Percentiles rank a stretch among this genome's conserved stretches.
Evolutionary conservation across 2,888 invertebrate species (phyloP).

Genomic region (Nesidiocoris tenuis): DNA sequence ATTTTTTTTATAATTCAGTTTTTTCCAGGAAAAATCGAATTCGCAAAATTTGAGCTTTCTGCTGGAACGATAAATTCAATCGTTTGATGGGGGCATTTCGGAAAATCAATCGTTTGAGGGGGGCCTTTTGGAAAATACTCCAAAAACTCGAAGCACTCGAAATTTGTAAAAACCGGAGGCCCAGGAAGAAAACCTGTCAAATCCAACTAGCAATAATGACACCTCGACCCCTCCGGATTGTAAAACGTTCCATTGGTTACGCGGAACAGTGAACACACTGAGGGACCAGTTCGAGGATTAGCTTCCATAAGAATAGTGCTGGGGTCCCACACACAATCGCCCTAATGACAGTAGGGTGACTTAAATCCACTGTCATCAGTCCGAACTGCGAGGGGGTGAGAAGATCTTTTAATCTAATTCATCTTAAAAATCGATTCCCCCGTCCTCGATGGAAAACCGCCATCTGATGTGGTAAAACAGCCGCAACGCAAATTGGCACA

Average conservation of each 20-base stretch:
- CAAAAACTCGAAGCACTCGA: too few species aligned
- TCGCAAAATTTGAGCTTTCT: too few species aligned
- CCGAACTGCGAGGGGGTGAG: conserved; percentile 2
- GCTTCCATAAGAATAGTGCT: conserved; percentile 20
- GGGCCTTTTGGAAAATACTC: too few species aligned
- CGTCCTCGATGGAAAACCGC: not conserved
- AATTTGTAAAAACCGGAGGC: too few species aligned
- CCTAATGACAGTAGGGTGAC: conserved; percentile 32
- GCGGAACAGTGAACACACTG: not conserved
- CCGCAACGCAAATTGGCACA: not conserved
- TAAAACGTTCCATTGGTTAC: not conserved
- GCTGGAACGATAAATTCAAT: too few species aligned
- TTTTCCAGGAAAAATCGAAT: too few species aligned
- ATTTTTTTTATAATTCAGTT: too few species aligned
- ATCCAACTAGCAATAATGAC: not conserved
- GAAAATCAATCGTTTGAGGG: too few species aligned
- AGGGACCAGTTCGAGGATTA: conserved; percentile 24
- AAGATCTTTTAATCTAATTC: conserved; percentile 40
- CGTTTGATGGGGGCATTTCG: too few species aligned
- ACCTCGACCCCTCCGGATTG: not conserved
- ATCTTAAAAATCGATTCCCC: conserved; percentile 31
- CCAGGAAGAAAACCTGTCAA: not conserved
- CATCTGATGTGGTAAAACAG: not conserved
- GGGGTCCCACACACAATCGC: conserved; percentile 25
- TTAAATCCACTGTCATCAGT: conserved; percentile 36